These are phyloP conservation scores for Meandrina meandrites DNA, from an alignment of 92 coral and sea anemone genomes.

Conservation along the genomic window DNA sequence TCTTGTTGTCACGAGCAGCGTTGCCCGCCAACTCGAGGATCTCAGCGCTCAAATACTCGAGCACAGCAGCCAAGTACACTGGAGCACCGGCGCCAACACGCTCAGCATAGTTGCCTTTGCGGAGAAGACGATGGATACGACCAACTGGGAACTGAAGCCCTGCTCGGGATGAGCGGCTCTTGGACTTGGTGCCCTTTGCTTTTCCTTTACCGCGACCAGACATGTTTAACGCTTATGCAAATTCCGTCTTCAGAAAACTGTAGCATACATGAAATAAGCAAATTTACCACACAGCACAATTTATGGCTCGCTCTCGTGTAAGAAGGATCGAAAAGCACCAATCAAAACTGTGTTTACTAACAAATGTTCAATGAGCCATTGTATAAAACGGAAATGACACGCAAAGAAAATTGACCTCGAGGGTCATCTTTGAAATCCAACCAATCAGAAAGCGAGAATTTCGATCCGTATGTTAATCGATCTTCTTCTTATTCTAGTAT, in stretches of 20 bases:
- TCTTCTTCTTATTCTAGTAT: slow-evolving; percentile 3
- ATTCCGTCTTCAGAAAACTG: background rate
- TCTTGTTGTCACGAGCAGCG: slow-evolving; percentile 80
- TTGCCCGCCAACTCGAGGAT: slow-evolving; percentile 78
- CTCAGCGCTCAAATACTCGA: slow-evolving; percentile 57
- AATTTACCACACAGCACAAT: background rate
- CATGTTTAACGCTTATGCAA: slow-evolving; percentile 26
- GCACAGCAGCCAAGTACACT: slow-evolving; percentile 69
- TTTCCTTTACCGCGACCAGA: slow-evolving; percentile 92
- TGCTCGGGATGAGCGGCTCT: slow-evolving; percentile 83
- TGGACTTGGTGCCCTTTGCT: slow-evolving; percentile 79
- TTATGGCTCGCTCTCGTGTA: background rate
- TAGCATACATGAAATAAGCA: too few relatives aligned
- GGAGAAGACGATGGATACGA: slow-evolving; percentile 68
- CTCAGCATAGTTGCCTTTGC: slow-evolving; percentile 66
- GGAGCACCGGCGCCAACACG: slow-evolving; percentile 83
- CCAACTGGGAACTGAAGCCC: slow-evolving; percentile 76
- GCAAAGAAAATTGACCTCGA: slow-evolving; percentile 5
- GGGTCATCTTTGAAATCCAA: background rate
- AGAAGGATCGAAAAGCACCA: slow-evolving; percentile 46
- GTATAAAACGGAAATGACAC: background rate
- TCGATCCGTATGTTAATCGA: slow-evolving; percentile 35
- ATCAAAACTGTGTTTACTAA: background rate
- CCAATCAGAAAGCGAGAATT: slow-evolving; percentile 28
- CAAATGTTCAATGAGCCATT: background rate